Conservation (phyloP, 2,888 invertebrate genomes). For the Lasiommata megera region DNA sequence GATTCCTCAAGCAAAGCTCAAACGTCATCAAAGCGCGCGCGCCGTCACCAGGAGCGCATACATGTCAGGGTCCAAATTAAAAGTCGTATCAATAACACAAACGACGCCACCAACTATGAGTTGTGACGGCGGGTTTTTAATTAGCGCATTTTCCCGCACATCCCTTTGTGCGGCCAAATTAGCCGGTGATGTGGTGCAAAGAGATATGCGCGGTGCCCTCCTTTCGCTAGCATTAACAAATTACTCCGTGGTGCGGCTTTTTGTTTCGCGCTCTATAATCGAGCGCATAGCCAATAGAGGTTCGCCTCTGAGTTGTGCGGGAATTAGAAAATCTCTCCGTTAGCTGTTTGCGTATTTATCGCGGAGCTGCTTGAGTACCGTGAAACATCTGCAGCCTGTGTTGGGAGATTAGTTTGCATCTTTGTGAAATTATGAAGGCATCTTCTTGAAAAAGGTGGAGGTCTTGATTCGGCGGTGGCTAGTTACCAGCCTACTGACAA, state of each 20-base stretch:
- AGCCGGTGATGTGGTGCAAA: conserved; percentile 63
- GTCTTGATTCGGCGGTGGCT: no score
- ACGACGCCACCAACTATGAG: conserved; percentile 14
- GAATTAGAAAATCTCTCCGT: conserved; percentile 10
- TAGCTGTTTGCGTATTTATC: background rate
- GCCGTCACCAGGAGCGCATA: conserved; percentile 18
- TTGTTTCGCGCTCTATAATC: conserved; percentile 17
- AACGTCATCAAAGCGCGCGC: conserved; percentile 23
- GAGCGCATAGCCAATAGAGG: conserved; percentile 14
- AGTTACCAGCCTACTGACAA: no score
- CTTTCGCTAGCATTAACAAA: conserved; percentile 55
- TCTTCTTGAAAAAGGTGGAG: no score
- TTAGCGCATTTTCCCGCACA: conserved; percentile 55
- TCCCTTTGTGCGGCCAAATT: conserved; percentile 75
- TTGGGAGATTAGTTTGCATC: background rate
- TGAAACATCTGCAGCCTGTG: background rate
- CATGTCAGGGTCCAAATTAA: conserved; percentile 30
- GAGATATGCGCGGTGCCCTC: conserved; percentile 38
- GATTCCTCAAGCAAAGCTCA: conserved; percentile 10
- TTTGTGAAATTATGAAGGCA: background rate
- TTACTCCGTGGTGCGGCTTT: conserved; percentile 38
- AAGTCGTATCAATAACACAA: conserved; percentile 34
- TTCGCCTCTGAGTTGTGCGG: conserved; percentile 2
- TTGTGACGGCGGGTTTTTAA: conserved; percentile 77
- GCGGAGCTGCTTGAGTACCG: background rate